A percentile compares a stretch with the other conserved stretches of the same genome.
Conservation (phyloP, 1,140 invertebrate genomes). For the Danaus plexippus region DNA sequence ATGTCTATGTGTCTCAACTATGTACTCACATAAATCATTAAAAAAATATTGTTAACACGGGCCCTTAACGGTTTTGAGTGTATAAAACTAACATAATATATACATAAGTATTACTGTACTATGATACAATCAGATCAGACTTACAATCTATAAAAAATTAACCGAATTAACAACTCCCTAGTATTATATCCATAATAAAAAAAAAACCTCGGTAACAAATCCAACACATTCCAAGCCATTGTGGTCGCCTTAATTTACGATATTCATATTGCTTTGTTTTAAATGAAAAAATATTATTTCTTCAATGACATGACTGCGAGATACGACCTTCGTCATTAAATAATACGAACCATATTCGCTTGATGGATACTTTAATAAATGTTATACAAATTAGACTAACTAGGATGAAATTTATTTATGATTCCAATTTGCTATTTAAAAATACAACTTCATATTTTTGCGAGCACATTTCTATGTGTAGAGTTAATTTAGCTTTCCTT, state of each 20-base stretch:
- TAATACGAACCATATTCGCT: slow-evolving; percentile 7
- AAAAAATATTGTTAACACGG: too few relatives aligned
- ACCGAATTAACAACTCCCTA: too few relatives aligned
- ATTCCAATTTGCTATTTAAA: slow-evolving; percentile 2
- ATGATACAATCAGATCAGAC: too few relatives aligned
- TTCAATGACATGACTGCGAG: slow-evolving; percentile 14
- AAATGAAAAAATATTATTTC: slow-evolving; percentile 24
- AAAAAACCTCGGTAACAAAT: not conserved
- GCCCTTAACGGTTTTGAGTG: too few relatives aligned
- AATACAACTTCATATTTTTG: slow-evolving; percentile 4
- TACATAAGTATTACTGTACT: too few relatives aligned
- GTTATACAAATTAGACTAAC: not conserved
- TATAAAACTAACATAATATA: too few relatives aligned
- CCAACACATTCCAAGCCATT: not conserved
- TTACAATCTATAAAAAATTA: too few relatives aligned
- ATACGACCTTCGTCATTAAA: not conserved
- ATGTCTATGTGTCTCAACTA: too few relatives aligned
- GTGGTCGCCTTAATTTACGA: slow-evolving; percentile 4
- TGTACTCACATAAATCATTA: too few relatives aligned
- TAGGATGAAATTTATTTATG: slow-evolving; percentile 18
- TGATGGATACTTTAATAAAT: not conserved
- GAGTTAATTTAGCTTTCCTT: too few relatives aligned
- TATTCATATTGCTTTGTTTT: slow-evolving; percentile 20
- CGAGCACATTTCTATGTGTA: too few relatives aligned
- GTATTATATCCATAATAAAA: too few relatives aligned